phyloP scores from a whole-genome alignment of 2,888 invertebrate species.

The Calameuta pallipes region DNA sequence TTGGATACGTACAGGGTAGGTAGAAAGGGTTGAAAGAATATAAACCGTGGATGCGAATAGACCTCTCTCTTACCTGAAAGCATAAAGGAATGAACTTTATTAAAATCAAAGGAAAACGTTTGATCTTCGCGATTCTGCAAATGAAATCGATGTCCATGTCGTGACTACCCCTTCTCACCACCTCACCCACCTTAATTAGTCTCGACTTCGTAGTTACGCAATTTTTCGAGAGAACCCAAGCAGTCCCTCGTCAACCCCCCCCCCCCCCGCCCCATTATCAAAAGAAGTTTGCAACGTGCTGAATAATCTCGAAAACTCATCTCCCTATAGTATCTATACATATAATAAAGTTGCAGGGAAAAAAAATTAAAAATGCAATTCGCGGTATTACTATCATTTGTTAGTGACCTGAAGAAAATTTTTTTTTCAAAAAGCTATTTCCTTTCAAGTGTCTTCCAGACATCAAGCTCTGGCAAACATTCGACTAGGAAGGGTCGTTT shows the following conservation, averaged over 20 bases:
- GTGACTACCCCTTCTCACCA: background rate
- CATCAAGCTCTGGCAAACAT: background rate
- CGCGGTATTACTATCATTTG: background rate
- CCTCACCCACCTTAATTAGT: background rate
- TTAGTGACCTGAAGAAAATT: background rate
- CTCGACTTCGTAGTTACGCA: background rate
- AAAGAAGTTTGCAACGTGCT: background rate
- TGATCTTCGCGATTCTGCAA: background rate
- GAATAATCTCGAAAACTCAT: background rate
- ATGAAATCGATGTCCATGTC: background rate
- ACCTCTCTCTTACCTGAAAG: conserved; percentile 45
- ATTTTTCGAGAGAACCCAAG: background rate
- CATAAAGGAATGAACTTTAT: conserved; percentile 32
- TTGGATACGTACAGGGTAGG: background rate
- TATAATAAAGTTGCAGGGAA: too few relatives aligned
- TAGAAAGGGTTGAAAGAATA: conserved; percentile 23
- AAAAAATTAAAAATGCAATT: background rate
- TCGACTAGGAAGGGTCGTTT: background rate
- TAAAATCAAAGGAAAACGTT: conserved; percentile 18
- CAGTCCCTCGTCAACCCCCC: too few relatives aligned
- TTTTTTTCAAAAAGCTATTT: background rate
- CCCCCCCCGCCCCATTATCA: too few relatives aligned
- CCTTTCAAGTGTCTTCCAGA: background rate
- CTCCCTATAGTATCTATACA: too few relatives aligned
- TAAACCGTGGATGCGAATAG: conserved; percentile 36